Conservation (phyloP, 2,888 invertebrate species). For the Dicyrtomina minuta region DNA sequence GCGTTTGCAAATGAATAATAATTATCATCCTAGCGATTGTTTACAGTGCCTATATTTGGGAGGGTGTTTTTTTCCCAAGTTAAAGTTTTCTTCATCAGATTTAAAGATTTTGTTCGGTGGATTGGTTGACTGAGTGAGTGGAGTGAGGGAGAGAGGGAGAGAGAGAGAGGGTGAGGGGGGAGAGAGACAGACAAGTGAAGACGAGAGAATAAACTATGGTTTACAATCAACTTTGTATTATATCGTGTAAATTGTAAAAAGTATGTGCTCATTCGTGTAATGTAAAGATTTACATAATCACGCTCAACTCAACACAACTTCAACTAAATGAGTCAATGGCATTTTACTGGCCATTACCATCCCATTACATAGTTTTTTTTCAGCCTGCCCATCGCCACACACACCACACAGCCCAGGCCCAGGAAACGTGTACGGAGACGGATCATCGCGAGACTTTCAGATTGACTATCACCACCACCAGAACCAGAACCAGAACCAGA, state of each 20-base stretch:
- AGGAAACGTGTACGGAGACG: neutral
- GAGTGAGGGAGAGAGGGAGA: neutral
- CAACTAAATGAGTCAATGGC: slow-evolving; percentile 39
- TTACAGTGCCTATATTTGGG: slow-evolving; percentile 46
- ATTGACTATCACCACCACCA: too few relatives aligned
- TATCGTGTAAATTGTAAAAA: slow-evolving; percentile 32
- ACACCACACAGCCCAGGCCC: slow-evolving; percentile 4
- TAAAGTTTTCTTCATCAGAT: slow-evolving; percentile 31
- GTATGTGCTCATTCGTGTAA: slow-evolving; percentile 29
- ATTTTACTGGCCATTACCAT: slow-evolving; percentile 28
- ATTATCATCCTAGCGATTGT: slow-evolving; percentile 40
- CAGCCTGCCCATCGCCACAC: slow-evolving; percentile 2
- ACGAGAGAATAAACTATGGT: slow-evolving; percentile 20
- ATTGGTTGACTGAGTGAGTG: neutral
- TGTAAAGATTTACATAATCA: slow-evolving; percentile 33
- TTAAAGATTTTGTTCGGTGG: slow-evolving; percentile 22
- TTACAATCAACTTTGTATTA: slow-evolving; percentile 31
- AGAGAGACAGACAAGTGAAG: slow-evolving; percentile 4
- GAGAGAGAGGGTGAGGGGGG: neutral
- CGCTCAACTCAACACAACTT: slow-evolving; percentile 30
- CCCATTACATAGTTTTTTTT: slow-evolving; percentile 19
- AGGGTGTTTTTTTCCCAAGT: slow-evolving; percentile 34
- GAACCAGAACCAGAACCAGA: too few relatives aligned
- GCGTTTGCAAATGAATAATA: slow-evolving; percentile 33
- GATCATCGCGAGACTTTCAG: too few relatives aligned